These are phyloP conservation scores for Chloromyia formosa DNA, from an alignment of 2,888 invertebrate genomes.

Conservation along the genomic window DNA sequence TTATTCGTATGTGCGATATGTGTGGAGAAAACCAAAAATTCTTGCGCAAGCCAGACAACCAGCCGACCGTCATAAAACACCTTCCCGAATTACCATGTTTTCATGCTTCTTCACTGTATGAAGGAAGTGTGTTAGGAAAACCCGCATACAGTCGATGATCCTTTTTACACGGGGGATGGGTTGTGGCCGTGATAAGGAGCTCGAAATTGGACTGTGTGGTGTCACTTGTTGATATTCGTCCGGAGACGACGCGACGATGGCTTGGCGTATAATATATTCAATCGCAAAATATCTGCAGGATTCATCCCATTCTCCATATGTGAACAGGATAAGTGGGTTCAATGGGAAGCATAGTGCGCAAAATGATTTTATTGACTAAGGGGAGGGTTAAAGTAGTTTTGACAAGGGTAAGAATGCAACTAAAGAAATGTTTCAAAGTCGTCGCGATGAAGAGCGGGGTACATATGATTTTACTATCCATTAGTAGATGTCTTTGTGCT, in stretches of 20 bases:
- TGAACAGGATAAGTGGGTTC: not conserved
- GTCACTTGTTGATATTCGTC: conserved; percentile 20
- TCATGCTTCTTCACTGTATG: not conserved
- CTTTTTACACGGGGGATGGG: not conserved
- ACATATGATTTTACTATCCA: too few species aligned
- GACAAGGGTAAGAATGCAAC: too few species aligned
- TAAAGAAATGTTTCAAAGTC: too few species aligned
- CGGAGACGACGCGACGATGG: too few species aligned
- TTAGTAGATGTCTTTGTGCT: too few species aligned
- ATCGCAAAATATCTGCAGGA: not conserved
- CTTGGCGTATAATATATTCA: not conserved
- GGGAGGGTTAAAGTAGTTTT: too few species aligned
- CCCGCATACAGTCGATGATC: not conserved
- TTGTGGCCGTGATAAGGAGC: conserved; percentile 6
- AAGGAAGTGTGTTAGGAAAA: not conserved
- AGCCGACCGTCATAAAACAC: conserved; percentile 15
- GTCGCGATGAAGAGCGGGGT: too few species aligned
- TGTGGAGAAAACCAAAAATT: not conserved
- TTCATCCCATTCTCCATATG: not conserved
- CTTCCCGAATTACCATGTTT: conserved; percentile 12
- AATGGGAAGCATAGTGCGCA: too few species aligned
- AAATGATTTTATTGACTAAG: too few species aligned
- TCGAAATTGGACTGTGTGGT: conserved; percentile 5
- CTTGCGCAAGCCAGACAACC: conserved; percentile 28
- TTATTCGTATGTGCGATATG: not conserved